Conservation (phyloP, 2,888 invertebrate genomes). For the Thelaira solivaga region DNA sequence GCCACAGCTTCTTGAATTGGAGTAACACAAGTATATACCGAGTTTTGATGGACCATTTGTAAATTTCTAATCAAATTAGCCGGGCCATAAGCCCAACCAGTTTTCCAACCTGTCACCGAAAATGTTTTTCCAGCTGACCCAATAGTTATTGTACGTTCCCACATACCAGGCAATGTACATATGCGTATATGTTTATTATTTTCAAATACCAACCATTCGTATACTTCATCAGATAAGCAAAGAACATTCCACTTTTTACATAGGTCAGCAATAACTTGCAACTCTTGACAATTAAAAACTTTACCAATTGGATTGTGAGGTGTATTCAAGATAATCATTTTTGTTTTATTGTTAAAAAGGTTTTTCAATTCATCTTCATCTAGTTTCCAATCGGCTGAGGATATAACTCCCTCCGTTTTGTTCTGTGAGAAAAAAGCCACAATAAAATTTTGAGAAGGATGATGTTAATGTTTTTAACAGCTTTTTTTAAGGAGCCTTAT, state of each 20-base stretch:
- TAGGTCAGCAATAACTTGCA: conserved; percentile 88
- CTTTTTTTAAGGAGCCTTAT: no score
- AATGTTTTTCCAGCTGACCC: conserved; percentile 99
- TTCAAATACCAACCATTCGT: conserved; percentile 96
- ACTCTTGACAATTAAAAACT: conserved; percentile 81
- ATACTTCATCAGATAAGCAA: conserved; percentile 97
- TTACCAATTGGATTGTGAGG: conserved; percentile 99
- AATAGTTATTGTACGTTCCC: conserved; percentile 97
- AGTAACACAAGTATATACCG: conserved; percentile 93
- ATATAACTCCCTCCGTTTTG: conserved; percentile 75
- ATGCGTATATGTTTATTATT: conserved; percentile 92
- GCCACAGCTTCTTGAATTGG: conserved; percentile 96
- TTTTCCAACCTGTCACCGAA: conserved; percentile 98
- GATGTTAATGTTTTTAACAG: no score
- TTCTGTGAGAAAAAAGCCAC: conserved; percentile 66
- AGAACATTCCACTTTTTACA: conserved; percentile 95
- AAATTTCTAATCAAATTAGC: conserved; percentile 86
- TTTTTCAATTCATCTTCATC: conserved; percentile 88
- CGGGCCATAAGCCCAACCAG: conserved; percentile 97
- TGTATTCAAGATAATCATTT: conserved; percentile 96
- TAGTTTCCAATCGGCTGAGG: conserved; percentile 92
- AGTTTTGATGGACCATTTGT: conserved; percentile 95
- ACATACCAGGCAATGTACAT: conserved; percentile 97
- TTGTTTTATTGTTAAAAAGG: conserved; percentile 92
- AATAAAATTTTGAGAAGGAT: no score